These are phyloP conservation scores for Nesogale talazaci DNA, from an alignment of 2,113 vertebrate genomes.

Conservation along the genomic window DNA sequence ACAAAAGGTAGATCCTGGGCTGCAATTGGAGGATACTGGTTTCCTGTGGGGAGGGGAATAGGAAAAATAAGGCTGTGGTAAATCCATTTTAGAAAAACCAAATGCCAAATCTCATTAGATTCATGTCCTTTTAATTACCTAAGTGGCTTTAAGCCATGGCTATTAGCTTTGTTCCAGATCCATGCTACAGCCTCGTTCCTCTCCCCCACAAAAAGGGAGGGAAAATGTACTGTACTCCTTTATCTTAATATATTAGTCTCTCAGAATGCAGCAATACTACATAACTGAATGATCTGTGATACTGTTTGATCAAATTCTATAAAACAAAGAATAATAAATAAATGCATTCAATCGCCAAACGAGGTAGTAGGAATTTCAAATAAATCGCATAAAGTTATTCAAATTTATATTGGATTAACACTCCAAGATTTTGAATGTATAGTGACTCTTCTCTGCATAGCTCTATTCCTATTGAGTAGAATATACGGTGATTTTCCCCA, in stretches of 20 bases:
- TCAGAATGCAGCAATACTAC: background rate
- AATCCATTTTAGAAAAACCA: slow-evolving; percentile 47
- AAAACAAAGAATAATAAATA: slow-evolving; percentile 1
- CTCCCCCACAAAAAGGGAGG: background rate
- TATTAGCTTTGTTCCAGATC: slow-evolving; percentile 43
- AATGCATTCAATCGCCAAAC: slow-evolving; percentile 12
- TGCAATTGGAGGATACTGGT: slow-evolving; percentile 91
- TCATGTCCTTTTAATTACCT: slow-evolving; percentile 51
- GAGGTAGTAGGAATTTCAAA: slow-evolving; percentile 13
- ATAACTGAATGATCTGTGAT: background rate
- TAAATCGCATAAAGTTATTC: slow-evolving; percentile 58
- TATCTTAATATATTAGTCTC: slow-evolving; percentile 40
- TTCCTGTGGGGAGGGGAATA: slow-evolving; percentile 68
- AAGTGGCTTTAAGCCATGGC: slow-evolving; percentile 46
- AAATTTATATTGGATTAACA: slow-evolving; percentile 26
- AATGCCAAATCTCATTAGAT: background rate
- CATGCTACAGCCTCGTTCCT: background rate
- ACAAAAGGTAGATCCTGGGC: slow-evolving; percentile 93
- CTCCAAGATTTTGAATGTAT: slow-evolving; percentile 23
- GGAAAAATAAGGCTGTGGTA: slow-evolving; percentile 13
- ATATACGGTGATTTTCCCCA: slow-evolving; percentile 19
- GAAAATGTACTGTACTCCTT: background rate
- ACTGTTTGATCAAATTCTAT: background rate
- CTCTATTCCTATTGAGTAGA: slow-evolving; percentile 27
- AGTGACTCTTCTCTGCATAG: background rate